Conservation (phyloP, 1,140 invertebrate genomes). For the Bicyclus anynana region DNA sequence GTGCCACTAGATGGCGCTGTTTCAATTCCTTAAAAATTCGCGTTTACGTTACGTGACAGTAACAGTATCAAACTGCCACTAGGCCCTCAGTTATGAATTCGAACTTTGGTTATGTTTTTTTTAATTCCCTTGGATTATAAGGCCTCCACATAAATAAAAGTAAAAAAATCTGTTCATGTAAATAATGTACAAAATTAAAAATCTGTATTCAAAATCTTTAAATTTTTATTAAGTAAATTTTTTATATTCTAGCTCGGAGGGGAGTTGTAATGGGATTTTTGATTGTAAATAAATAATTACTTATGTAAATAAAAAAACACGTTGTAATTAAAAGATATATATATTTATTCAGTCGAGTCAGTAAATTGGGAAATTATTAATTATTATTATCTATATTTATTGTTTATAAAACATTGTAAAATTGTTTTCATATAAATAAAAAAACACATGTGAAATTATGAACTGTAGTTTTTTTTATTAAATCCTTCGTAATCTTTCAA, state of each 20-base stretch:
- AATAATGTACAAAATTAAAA: constrained; percentile 61
- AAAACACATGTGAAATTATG: constrained; percentile 30
- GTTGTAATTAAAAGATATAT: constrained; percentile 54
- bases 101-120: no score
- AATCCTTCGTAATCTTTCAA: no score
- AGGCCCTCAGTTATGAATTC: no score
- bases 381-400: constrained; percentile 67
- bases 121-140: not conserved
- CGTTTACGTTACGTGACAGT: no score
- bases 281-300: constrained; percentile 64
- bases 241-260: constrained; percentile 50
- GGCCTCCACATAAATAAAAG: not conserved
- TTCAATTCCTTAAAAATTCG: no score
- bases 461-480: constrained; percentile 11
- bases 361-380: constrained; percentile 60
- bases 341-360: constrained; percentile 69
- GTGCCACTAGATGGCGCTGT: no score
- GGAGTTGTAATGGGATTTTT: constrained; percentile 37
- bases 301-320: constrained; percentile 57
- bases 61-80: no score
- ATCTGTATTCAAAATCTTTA: constrained; percentile 23
- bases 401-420: constrained; percentile 70
- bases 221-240: constrained; percentile 48
- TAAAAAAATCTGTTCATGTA: constrained; percentile 41
- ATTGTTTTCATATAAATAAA: constrained; percentile 73